Base-by-base conservation (phyloP, 1,140 invertebrate genomes). In the Eumaeus atala region DNA sequence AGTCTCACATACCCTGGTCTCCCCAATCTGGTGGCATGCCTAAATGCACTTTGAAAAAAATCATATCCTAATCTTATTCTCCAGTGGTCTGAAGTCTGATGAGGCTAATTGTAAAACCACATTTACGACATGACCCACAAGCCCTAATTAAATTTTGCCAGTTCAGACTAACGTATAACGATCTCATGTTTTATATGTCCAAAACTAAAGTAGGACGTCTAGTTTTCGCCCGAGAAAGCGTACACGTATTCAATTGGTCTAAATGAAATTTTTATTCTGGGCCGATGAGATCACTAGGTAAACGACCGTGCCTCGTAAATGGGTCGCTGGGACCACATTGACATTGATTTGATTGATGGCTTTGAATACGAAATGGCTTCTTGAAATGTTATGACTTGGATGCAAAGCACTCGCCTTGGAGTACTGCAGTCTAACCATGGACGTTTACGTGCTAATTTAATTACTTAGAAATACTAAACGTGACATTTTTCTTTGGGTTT, bases 201-300 rank as follows among this genome's bases (percentile, higher is more conserved):
- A 53, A 71, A 64, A 63, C 59, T 66, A 72, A 77, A 74, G 51
- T 78, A 69, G 78, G 66, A 36, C 77, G 67, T 70, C 71, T 74
- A 72, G 74, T 62, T 72, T 65, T 44, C 63, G 67, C 51, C 60
- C 63, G 65, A 71, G 73, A 79, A 78, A 81, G 74, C 67, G 66
- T 74, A 76, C 72, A 78, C n/a, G n/a, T 71, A 78, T 72, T 74
- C 72, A 77, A 78, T 84, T 82, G 77, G 63, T 74, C 69, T 74
- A 76, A 77, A 72, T 67, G 68, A 70, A 76, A 64, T 69, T 82
- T 84, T 82, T 84, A 79, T 84, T 81, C 72, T 79, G 72, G 72
- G 70, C 50, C 81, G 72, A 80, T 84, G 78, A 82, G 74, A 79
- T 84, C 81, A 84, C 77, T 76, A 72, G 81, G 77, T 84, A 78